Conservation (phyloP, 2,797 vertebrate species). For the Threskiornis aethiopicus region DNA sequence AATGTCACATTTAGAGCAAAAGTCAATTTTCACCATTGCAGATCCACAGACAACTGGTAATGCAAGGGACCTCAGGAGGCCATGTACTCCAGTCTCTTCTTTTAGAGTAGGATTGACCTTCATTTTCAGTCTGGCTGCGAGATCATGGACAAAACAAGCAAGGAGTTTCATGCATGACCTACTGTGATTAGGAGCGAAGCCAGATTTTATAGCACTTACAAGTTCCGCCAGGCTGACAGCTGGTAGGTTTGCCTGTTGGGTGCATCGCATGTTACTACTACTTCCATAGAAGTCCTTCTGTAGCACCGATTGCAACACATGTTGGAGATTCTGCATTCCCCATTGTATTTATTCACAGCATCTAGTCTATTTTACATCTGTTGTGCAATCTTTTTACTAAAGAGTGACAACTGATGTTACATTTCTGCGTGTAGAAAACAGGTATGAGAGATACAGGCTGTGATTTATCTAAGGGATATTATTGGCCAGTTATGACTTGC, state of each 20-base stretch:
- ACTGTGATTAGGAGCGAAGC: neutral
- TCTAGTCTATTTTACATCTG: neutral
- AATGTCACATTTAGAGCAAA: neutral
- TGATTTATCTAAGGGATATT: neutral
- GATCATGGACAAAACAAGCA: neutral
- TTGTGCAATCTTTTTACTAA: neutral
- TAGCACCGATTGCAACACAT: accelerated
- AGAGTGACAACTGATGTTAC: neutral
- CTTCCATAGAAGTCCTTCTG: neutral
- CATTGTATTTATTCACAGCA: neutral
- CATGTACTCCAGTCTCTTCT: neutral
- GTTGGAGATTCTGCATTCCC: neutral
- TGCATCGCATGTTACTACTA: neutral
- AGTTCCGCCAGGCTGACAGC: neutral
- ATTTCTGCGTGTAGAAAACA: neutral
- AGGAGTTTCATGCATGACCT: neutral
- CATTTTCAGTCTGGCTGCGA: neutral
- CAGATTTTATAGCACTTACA: neutral
- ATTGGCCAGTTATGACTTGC: neutral
- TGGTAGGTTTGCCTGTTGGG: neutral
- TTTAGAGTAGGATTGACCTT: neutral
- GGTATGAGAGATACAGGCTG: neutral
- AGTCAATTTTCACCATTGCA: neutral
- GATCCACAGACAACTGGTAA: neutral
- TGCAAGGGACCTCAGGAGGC: neutral